Percentiles rank a stretch among this genome's conserved stretches.
phyloP scores from a whole-genome alignment of 2,888 invertebrate species.

The Phrixothrix hirtus region DNA sequence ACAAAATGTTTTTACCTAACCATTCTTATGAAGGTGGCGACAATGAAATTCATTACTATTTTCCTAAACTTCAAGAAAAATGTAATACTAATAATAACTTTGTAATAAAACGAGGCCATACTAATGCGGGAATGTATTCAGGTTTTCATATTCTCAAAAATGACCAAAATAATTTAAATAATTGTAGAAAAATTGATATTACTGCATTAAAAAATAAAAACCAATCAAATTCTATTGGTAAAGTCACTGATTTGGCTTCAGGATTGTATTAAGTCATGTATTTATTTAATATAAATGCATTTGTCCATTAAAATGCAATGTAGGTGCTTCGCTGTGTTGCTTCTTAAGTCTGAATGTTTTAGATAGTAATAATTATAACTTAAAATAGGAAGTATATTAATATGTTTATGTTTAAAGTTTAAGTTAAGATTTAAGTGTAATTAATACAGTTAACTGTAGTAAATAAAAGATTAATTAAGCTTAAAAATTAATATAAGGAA shows the following conservation, averaged over 20 bases:
- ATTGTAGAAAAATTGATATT: conserved; percentile 48
- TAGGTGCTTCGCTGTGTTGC: no score
- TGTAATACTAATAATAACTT: conserved; percentile 60
- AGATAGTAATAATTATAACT: no score
- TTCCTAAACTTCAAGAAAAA: conserved; percentile 53
- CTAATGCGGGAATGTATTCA: conserved; percentile 68
- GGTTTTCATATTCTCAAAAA: conserved; percentile 59
- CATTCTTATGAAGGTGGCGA: conserved; percentile 39
- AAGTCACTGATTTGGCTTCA: conserved; percentile 74
- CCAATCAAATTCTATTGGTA: conserved; percentile 55
- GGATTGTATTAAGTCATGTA: conserved; percentile 66
- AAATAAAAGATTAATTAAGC: no score
- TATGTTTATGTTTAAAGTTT: no score
- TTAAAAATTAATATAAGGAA: no score
- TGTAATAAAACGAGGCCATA: conserved; percentile 65
- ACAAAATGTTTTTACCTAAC: conserved; percentile 52
- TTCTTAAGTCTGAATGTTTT: no score
- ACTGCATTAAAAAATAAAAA: conserved; percentile 29
- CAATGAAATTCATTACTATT: conserved; percentile 55
- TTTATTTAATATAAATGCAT: background rate
- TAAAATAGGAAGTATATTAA: no score
- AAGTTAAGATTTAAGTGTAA: no score
- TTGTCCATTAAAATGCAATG: conserved; percentile 3
- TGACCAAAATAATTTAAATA: conserved; percentile 53
- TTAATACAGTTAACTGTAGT: no score